Evolutionary conservation across 2,888 invertebrate genomes (phyloP), one percentile per base, ranked within the genome.

Genomic region (Gortyna flavago): DNA sequence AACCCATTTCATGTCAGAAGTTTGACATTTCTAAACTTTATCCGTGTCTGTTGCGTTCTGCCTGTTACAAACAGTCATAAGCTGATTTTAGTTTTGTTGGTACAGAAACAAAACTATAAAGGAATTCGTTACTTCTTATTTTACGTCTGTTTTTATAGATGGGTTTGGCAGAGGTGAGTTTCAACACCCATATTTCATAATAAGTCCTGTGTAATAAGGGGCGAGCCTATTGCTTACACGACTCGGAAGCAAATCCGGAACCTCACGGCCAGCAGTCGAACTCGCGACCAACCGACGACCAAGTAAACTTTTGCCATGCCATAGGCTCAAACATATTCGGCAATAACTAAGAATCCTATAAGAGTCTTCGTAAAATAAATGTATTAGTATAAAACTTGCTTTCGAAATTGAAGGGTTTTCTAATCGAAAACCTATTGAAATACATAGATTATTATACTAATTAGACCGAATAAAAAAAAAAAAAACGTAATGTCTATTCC

Each of bases 361-460:
- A 0, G 18, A n/a, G 8, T 8, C 0, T n/a, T 32, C n/a, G 29
- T 35, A 18, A 38, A 44, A 11, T 35, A 21, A 21, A 29, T 2
- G 2, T 1, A 18, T 25, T 81, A 79, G 75, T 67, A 61, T 32
- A 38, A 8, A 75, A 79, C 67, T 29, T 18, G 41, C n/a, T 61
- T 83, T 83, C 83, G 41, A 48, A 76, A 77, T 54, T 59, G 1
- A 2, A 7, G 35, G 59, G 51, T 80, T 80, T 80, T 80, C 83
- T 44, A 2, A 4, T 7, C 21, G 80, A 80, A 80, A 80, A 80
- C 41, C 80, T 69, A 61, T 65, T 83, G 83, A 69, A 80, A 70
- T 21, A 25, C 59, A 35, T 29, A 54, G 83, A 59, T 44, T 25
- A 13, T 61, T 29, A 54, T 76, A 82, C 41, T 83, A 41, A 41